A percentile compares a stretch with the other conserved stretches of the same genome.
phyloP scores from a whole-genome alignment of 2,113 vertebrate genomes.

The Piaya cayana region DNA sequence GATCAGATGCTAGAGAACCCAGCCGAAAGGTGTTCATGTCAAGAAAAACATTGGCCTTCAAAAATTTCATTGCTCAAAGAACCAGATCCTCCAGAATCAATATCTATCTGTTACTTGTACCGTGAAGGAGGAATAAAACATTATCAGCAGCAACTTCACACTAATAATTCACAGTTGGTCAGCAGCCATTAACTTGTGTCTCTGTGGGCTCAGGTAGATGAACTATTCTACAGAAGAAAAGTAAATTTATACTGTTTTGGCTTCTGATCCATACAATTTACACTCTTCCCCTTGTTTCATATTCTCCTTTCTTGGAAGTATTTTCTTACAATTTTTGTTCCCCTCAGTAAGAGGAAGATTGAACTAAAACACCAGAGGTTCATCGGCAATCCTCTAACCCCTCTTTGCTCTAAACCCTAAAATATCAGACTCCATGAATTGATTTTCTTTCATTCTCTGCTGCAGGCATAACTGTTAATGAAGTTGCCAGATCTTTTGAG shows the following conservation, averaged over 20 bases:
- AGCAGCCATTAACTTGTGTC: not conserved
- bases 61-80: not conserved
- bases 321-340: not conserved
- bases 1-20: not conserved
- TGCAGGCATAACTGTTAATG: conserved; percentile 63
- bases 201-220: not conserved
- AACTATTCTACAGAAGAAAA: not conserved
- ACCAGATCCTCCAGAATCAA: not conserved
- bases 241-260: not conserved
- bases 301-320: not conserved
- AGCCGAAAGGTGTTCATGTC: accelerated
- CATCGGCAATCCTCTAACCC: not conserved
- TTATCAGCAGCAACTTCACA: not conserved
- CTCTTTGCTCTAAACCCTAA: conserved; percentile 38
- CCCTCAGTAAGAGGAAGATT: not conserved
- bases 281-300: not conserved
- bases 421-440: conserved; percentile 30
- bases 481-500: conserved; percentile 59
- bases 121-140: not conserved
- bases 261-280: not conserved
- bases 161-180: not conserved
- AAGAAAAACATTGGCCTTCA: not conserved
- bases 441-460: conserved; percentile 61
- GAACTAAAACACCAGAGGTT: not conserved
- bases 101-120: not conserved